These are phyloP conservation scores for Acanthisitta chloris DNA, from an alignment of 2,113 vertebrate genomes.

Conservation along the genomic window DNA sequence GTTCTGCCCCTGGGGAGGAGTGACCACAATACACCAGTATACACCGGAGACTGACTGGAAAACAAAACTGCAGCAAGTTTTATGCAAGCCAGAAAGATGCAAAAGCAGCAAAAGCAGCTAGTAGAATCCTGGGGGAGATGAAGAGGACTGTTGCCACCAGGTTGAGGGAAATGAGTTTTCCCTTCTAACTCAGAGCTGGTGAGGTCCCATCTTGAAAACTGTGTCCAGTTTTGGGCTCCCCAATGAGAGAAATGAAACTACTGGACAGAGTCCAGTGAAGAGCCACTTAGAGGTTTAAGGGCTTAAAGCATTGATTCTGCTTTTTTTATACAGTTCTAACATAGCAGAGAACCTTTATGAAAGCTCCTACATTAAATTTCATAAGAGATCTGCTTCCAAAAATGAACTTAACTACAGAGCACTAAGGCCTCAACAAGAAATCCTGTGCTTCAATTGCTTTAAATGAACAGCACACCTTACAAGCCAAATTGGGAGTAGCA, in stretches of 20 bases:
- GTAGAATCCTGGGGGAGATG: not conserved
- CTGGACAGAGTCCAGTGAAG: not conserved
- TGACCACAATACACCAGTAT: not conserved
- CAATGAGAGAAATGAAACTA: not conserved
- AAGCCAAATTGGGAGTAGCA: not conserved
- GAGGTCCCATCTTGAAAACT: not conserved
- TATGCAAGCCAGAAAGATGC: not conserved
- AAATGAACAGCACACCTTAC: not conserved
- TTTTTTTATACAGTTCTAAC: not conserved
- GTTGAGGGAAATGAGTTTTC: not conserved
- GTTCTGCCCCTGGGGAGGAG: not conserved
- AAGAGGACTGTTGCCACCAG: not conserved
- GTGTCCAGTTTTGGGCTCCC: not conserved
- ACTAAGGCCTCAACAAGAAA: not conserved
- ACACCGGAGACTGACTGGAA: not conserved
- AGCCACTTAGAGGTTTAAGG: not conserved
- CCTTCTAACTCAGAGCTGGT: not conserved
- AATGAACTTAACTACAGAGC: not conserved
- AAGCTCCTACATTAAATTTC: too few species aligned
- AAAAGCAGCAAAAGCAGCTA: not conserved
- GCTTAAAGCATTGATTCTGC: not conserved
- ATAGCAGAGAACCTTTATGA: not conserved
- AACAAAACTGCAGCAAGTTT: not conserved
- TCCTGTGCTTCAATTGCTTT: not conserved
- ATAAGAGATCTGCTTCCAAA: not conserved